These are phyloP conservation scores for Drosophila teissieri DNA, from an alignment of 1,140 invertebrate species.

Conservation along the genomic window DNA sequence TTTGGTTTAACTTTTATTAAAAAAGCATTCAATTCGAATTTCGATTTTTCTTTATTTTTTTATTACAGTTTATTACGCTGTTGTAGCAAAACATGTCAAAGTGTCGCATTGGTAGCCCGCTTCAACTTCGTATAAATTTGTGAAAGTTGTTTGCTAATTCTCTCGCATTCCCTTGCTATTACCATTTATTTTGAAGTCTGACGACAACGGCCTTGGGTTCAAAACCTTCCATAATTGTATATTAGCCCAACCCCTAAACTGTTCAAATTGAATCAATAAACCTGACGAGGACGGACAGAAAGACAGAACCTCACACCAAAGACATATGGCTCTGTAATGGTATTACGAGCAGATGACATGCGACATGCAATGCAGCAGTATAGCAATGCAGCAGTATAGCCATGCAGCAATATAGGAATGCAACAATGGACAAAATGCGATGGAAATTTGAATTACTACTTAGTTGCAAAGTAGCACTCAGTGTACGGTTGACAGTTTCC, in stretches of 20 bases:
- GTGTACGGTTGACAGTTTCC: slow-evolving; percentile 7
- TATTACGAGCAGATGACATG: slow-evolving; percentile 22
- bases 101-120: no score
- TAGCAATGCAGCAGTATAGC: no score
- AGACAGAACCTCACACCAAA: slow-evolving; percentile 1
- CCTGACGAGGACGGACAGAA: slow-evolving; percentile 1
- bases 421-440: slow-evolving; percentile 13
- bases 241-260: slow-evolving; percentile 1
- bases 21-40: no score
- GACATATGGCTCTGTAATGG: slow-evolving; percentile 1
- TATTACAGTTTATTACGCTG: no score
- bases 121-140: no score
- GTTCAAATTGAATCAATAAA: slow-evolving; percentile 25
- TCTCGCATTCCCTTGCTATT: not conserved
- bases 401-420: slow-evolving; percentile 16
- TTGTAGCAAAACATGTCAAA: no score
- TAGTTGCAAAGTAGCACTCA: not conserved
- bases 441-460: slow-evolving; percentile 18
- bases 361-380: slow-evolving; percentile 20
- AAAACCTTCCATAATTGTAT: slow-evolving; percentile 1
- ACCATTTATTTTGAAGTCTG: not conserved
- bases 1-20: no score
- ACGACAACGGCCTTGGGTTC: not conserved
- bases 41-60: no score
- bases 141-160: not conserved